Percentiles rank a stretch among this genome's conserved stretches.
Evolutionary conservation across 2,888 invertebrate species (phyloP).

Genomic region (Exocentrus adspersus): DNA sequence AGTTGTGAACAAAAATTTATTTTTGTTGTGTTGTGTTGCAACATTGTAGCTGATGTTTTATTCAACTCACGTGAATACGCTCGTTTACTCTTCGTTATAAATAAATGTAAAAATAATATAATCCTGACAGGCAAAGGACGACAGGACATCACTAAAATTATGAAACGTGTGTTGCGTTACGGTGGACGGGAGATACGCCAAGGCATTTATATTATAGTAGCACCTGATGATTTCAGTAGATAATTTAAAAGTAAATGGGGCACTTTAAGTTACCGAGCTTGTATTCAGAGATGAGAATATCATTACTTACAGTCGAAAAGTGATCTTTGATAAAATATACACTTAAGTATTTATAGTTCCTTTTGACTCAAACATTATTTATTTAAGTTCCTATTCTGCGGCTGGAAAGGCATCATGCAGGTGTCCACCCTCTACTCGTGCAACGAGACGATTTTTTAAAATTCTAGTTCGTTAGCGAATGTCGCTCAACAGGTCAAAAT

Average conservation of each 20-base stretch:
- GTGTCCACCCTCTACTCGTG: no score
- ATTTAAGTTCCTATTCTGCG: no score
- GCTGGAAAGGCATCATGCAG: no score
- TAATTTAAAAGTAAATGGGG: conserved; percentile 7
- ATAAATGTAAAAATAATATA: not conserved
- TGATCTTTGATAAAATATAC: no score
- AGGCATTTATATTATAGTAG: conserved; percentile 1
- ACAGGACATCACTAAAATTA: not conserved
- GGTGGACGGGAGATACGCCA: not conserved
- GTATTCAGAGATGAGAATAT: no score
- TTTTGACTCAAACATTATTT: no score
- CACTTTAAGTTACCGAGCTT: no score
- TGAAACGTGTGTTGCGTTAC: not conserved
- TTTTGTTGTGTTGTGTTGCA: no score
- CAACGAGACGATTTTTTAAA: no score
- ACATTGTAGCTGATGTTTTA: not conserved
- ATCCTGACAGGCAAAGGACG: not conserved
- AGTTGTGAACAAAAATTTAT: no score
- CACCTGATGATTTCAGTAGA: conserved; percentile 2
- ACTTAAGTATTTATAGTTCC: no score
- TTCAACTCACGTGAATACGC: not conserved
- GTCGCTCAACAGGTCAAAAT: conserved; percentile 35
- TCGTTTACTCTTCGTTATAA: not conserved
- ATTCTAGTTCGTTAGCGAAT: conserved; percentile 17
- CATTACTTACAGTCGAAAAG: no score